Base-by-base conservation (phyloP, 2,888 invertebrate genomes). In the Eulithis testata region DNA sequence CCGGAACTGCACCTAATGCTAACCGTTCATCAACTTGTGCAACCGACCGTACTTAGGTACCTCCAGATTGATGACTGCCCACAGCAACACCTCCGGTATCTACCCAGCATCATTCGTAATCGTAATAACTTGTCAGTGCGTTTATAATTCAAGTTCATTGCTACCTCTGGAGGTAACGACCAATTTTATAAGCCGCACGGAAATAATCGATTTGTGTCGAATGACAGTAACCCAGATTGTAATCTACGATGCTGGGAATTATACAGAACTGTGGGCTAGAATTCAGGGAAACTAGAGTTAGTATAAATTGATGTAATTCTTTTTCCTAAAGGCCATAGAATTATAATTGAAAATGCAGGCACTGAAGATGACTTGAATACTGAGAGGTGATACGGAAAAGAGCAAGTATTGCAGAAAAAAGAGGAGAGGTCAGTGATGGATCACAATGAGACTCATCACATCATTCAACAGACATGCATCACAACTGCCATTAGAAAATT, bases 61-160 rank as follows among this genome's bases (percentile, higher is more conserved):
- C 57, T 40, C 6, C 49, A 31, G 58, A 59, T 49, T 63, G 63
- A 63, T 49, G 49, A 49, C 40, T 63, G 63, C 49, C 31, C 40
- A 27, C 53, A 40, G 53, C 54, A 43, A 21, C 63, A 44, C 50
- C 54, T 49, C 50, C 45, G 31, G 47, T 59, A 57, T 40, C 37
- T n/a, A 50, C 71, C 73, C 75, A 77, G 76, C 74, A 72, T 71
- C 68, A 76, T 73, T 72, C 69, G 73, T 82, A 82, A 82, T 82
- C 69, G 73, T 81, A 83, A 83, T 83, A 83, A 80, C 80, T 76
- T 73, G 79, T 78, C 82, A 76, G 76, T 66, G 73, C 75, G 74
- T 77, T 80, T 78, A 77, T 83, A 83, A 83, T 84, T 72, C 73
- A 81, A 84, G 88, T 86, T 88, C 89, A 83, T 84, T 86, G 88